A percentile compares a stretch with the other conserved stretches of the same genome.
These are phyloP conservation scores for Dufourea novaeangliae DNA, from an alignment of 1,140 invertebrate species.

Conservation along the genomic window DNA sequence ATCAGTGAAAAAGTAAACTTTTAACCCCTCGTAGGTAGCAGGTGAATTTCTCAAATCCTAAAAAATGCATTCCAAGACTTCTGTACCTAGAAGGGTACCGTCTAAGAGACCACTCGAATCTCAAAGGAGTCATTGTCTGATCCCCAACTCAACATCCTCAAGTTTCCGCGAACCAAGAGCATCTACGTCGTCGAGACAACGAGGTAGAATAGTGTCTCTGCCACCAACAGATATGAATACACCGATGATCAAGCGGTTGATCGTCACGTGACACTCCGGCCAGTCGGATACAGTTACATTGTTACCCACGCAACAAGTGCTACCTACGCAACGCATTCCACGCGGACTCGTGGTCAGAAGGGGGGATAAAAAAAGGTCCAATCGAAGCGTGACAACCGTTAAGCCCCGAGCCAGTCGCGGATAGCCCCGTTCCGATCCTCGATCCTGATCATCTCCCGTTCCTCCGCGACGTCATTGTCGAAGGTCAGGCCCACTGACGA, in stretches of 20 bases:
- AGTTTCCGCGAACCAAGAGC: not conserved
- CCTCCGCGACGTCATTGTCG: constrained; percentile 32
- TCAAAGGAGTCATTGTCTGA: no score
- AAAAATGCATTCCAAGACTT: no score
- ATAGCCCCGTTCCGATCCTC: constrained; percentile 8
- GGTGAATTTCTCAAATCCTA: no score
- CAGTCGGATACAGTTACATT: constrained; percentile 12
- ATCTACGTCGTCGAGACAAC: not conserved
- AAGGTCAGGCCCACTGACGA: constrained; percentile 49
- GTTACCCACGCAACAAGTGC: constrained; percentile 36
- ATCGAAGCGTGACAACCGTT: constrained; percentile 21
- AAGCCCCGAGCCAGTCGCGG: not conserved
- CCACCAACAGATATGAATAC: not conserved
- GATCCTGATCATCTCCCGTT: not conserved
- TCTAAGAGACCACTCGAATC: no score
- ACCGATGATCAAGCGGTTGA: constrained; percentile 6
- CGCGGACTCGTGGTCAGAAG: not conserved
- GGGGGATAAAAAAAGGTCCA: not conserved
- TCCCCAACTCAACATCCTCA: not conserved
- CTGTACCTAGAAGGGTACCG: no score
- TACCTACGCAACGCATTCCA: constrained; percentile 35
- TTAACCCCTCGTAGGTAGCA: no score
- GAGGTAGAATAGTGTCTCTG: not conserved
- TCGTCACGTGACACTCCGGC: constrained; percentile 3
- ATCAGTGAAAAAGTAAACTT: no score